Evolutionary conservation across 2,797 vertebrate genomes (phyloP).

Genomic region (Pangasius macronema): DNA sequence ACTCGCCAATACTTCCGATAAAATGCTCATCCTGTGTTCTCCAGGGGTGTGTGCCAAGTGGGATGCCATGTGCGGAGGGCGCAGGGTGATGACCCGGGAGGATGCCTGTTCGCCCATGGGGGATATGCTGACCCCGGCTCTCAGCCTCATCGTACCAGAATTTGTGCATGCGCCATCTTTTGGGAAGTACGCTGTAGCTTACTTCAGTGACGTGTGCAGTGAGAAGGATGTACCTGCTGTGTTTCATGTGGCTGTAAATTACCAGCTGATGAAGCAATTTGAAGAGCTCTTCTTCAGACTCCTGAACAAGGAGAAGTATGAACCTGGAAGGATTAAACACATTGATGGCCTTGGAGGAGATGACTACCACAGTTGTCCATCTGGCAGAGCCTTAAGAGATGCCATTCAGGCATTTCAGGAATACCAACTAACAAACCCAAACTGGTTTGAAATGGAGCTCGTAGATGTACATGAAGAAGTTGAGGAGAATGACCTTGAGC

Average conservation of each 20-base stretch:
- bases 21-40: conserved; percentile 90
- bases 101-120: conserved; percentile 77
- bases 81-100: conserved; percentile 75
- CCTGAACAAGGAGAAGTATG: conserved; percentile 84
- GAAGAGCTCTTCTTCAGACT: conserved; percentile 92
- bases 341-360: conserved; percentile 77
- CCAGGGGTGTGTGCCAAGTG: conserved; percentile 88
- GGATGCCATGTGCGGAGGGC: conserved; percentile 85
- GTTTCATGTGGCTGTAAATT: conserved; percentile 82
- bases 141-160: conserved; percentile 85
- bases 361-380: conserved; percentile 73
- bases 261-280: conserved; percentile 88
- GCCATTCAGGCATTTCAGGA: conserved; percentile 79
- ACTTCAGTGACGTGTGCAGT: conserved; percentile 82
- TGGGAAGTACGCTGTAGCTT: conserved; percentile 89
- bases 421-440: conserved; percentile 78
- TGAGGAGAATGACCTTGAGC: conserved; percentile 34
- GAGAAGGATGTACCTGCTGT: conserved; percentile 83
- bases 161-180: conserved; percentile 82
- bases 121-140: conserved; percentile 88
- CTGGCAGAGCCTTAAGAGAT: conserved; percentile 78
- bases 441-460: conserved; percentile 86
- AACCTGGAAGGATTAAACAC: conserved; percentile 80
- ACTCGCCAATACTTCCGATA: conserved; percentile 80
- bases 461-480: conserved; percentile 63